phyloP scores from a whole-genome alignment of 2,888 invertebrate genomes.

The Lissocephala sabroskyi region DNA sequence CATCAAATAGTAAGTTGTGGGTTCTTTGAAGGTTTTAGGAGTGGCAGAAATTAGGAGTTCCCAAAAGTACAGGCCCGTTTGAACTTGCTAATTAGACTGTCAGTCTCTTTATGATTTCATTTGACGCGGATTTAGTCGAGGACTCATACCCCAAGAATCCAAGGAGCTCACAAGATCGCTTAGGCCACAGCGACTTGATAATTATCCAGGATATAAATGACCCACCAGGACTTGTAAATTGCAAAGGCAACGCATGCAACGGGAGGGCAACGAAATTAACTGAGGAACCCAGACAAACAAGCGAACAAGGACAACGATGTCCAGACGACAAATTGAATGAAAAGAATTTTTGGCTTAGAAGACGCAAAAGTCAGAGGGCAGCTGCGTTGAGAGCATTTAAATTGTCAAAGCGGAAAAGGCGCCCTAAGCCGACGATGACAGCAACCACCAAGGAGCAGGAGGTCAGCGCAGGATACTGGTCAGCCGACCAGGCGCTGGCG shows the following conservation, averaged over 20 bases:
- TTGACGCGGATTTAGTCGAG: too few species aligned
- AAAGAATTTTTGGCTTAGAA: not conserved
- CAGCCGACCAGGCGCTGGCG: not conserved
- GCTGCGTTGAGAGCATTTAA: not conserved
- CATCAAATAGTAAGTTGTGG: too few species aligned
- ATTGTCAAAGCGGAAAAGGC: slow-evolving; percentile 9
- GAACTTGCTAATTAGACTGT: too few species aligned
- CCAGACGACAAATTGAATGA: not conserved
- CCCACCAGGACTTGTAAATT: not conserved
- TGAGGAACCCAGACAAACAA: not conserved
- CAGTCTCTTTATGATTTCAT: too few species aligned
- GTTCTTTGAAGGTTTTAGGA: too few species aligned
- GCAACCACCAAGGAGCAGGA: not conserved
- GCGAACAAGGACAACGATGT: not conserved
- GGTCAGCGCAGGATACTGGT: not conserved
- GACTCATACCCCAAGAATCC: too few species aligned
- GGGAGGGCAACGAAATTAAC: slow-evolving; percentile 1
- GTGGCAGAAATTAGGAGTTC: too few species aligned
- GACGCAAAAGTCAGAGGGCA: not conserved
- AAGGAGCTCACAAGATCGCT: too few species aligned
- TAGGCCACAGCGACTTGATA: too few species aligned
- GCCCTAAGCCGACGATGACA: slow-evolving; percentile 2
- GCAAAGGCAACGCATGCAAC: not conserved
- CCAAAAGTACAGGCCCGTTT: too few species aligned
- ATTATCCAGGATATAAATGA: too few species aligned